These are phyloP conservation scores for Mechanitis mazaeus DNA, from an alignment of 2,888 invertebrate genomes.

Conservation along the genomic window DNA sequence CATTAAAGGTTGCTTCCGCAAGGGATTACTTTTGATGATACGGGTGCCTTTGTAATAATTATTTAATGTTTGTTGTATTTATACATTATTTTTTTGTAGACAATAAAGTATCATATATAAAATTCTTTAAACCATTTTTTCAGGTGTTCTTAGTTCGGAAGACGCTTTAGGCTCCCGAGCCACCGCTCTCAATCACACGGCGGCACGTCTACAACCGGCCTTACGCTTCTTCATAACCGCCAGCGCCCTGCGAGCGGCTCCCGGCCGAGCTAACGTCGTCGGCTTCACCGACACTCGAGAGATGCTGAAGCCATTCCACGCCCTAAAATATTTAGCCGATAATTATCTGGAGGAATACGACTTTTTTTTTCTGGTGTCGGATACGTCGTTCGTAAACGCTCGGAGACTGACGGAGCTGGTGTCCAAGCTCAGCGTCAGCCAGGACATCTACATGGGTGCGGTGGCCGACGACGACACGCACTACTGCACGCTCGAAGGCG, in stretches of 20 bases:
- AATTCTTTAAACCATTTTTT: slow-evolving; percentile 3
- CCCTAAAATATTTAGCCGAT: slow-evolving; percentile 92
- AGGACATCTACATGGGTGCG: slow-evolving; percentile 89
- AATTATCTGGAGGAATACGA: slow-evolving; percentile 94
- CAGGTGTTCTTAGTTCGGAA: slow-evolving; percentile 87
- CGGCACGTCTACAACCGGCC: slow-evolving; percentile 89
- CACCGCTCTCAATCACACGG: slow-evolving; percentile 92
- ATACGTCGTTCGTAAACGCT: slow-evolving; percentile 90
- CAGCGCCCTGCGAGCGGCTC: slow-evolving; percentile 52
- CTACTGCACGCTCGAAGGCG: slow-evolving; percentile 86
- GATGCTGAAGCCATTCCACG: slow-evolving; percentile 88
- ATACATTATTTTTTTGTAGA: too few species aligned
- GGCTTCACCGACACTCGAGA: slow-evolving; percentile 88
- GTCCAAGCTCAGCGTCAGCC: slow-evolving; percentile 87
- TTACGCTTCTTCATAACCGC: slow-evolving; percentile 87
- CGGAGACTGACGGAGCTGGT: slow-evolving; percentile 83
- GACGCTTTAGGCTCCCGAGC: slow-evolving; percentile 84
- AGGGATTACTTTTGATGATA: too few species aligned
- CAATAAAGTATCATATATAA: too few species aligned
- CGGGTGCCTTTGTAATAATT: too few species aligned
- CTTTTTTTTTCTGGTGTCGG: slow-evolving; percentile 92
- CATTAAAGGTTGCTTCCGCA: too few species aligned
- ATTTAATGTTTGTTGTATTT: too few species aligned
- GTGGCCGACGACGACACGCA: slow-evolving; percentile 75
- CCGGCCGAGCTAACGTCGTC: slow-evolving; percentile 81